phyloP scores from a whole-genome alignment of 2,797 vertebrate genomes.

The Sebastes steindachneri region DNA sequence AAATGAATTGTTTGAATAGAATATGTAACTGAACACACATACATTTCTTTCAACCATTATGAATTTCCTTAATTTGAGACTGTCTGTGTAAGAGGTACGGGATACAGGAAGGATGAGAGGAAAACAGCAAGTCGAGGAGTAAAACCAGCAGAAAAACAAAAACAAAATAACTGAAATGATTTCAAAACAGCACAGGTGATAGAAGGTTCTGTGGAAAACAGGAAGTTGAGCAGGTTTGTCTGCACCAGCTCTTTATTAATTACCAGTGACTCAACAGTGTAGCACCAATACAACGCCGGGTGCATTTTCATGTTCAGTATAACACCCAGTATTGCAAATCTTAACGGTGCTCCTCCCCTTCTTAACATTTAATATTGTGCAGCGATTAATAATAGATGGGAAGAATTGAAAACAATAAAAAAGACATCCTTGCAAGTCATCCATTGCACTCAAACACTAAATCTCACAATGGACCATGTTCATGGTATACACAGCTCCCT shows the following conservation, averaged over 20 bases:
- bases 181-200: slow-evolving; percentile 45
- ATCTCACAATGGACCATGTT: slow-evolving; percentile 46
- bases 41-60: slow-evolving; percentile 53
- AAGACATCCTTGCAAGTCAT: slow-evolving; percentile 29
- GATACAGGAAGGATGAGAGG: not conserved
- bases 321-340: slow-evolving; percentile 33
- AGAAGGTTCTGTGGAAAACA: slow-evolving; percentile 17
- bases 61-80: slow-evolving; percentile 50
- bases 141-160: slow-evolving; percentile 18
- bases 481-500: slow-evolving; percentile 11
- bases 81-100: slow-evolving; percentile 13
- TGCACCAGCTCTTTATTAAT: slow-evolving; percentile 14
- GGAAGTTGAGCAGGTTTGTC: slow-evolving; percentile 10
- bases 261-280: slow-evolving; percentile 36
- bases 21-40: slow-evolving; percentile 50
- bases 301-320: slow-evolving; percentile 27
- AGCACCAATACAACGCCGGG: slow-evolving; percentile 38
- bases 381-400: slow-evolving; percentile 33
- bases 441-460: slow-evolving; percentile 50
- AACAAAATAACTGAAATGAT: slow-evolving; percentile 44
- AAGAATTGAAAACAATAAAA: slow-evolving; percentile 3
- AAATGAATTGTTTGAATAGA: slow-evolving; percentile 50
- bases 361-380: slow-evolving; percentile 21
- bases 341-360: not conserved
- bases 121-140: slow-evolving; percentile 6